phyloP scores from a whole-genome alignment of 2,888 invertebrate genomes.

The Nomada ferruginata region DNA sequence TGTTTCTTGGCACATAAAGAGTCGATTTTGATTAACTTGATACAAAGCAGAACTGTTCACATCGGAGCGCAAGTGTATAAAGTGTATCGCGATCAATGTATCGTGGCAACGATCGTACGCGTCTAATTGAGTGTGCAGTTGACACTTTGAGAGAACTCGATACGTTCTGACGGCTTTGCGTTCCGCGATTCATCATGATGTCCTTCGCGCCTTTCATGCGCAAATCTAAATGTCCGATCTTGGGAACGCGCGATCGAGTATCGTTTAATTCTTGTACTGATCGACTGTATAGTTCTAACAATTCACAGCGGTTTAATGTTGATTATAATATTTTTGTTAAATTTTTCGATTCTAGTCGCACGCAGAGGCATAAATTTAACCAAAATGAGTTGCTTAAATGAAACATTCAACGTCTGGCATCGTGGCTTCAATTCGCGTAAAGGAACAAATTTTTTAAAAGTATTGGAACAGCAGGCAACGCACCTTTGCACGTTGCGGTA shows the following conservation, averaged over 20 bases:
- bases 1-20: constrained; percentile 1
- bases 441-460: not conserved
- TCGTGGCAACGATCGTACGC: constrained; percentile 39
- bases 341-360: too few species aligned
- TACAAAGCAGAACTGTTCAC: constrained; percentile 52
- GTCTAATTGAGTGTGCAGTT: constrained; percentile 55
- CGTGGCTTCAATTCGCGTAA: not conserved
- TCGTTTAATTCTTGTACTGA: too few species aligned
- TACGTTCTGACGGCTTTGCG: constrained; percentile 26
- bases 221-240: too few species aligned
- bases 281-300: too few species aligned
- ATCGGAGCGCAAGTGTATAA: not conserved
- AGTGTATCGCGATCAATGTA: constrained; percentile 25
- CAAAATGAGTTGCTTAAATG: too few species aligned
- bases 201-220: constrained; percentile 25
- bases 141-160: constrained; percentile 54
- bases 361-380: too few species aligned
- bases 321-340: too few species aligned
- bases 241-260: not conserved
- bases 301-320: too few species aligned
- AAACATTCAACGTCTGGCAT: not conserved
- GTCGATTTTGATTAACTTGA: constrained; percentile 14
- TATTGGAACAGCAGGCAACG: not conserved
- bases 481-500: constrained; percentile 51
- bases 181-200: constrained; percentile 31